Conservation (phyloP, 2,888 invertebrate genomes). For the Mylabris sibirica region DNA sequence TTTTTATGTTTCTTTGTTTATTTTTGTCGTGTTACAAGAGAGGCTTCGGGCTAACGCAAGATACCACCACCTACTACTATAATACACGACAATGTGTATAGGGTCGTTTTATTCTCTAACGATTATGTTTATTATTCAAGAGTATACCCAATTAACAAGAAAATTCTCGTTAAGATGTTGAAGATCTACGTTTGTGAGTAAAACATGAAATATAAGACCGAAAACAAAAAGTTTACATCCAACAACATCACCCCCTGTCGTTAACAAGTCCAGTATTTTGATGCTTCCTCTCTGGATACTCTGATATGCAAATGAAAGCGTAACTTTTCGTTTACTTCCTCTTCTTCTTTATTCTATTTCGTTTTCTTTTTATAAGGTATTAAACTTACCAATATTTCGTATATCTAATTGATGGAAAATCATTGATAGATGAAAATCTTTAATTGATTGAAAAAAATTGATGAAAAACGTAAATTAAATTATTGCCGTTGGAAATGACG, state of each 20-base stretch:
- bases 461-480: slow-evolving; percentile 16
- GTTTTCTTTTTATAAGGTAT: neutral
- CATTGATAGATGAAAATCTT: neutral
- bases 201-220: slow-evolving; percentile 12
- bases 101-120: slow-evolving; percentile 41
- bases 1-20: neutral
- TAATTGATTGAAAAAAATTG: too few relatives aligned
- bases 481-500: slow-evolving; percentile 20
- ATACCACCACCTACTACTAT: neutral
- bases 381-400: neutral
- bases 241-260: neutral
- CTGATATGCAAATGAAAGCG: neutral
- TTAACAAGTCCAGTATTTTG: slow-evolving; percentile 10
- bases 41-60: neutral
- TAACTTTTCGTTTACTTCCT: neutral
- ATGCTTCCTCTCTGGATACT: neutral
- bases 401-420: slow-evolving; percentile 16
- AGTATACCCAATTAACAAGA: slow-evolving; percentile 56
- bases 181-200: slow-evolving; percentile 3
- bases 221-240: slow-evolving; percentile 10
- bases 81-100: neutral
- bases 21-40: neutral
- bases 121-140: slow-evolving; percentile 55
- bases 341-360: neutral
- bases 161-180: slow-evolving; percentile 50